Percentiles rank a stretch among this genome's conserved stretches.
phyloP scores from a whole-genome alignment of 2,113 vertebrate genomes.

The Hirundichthys speculiger region DNA sequence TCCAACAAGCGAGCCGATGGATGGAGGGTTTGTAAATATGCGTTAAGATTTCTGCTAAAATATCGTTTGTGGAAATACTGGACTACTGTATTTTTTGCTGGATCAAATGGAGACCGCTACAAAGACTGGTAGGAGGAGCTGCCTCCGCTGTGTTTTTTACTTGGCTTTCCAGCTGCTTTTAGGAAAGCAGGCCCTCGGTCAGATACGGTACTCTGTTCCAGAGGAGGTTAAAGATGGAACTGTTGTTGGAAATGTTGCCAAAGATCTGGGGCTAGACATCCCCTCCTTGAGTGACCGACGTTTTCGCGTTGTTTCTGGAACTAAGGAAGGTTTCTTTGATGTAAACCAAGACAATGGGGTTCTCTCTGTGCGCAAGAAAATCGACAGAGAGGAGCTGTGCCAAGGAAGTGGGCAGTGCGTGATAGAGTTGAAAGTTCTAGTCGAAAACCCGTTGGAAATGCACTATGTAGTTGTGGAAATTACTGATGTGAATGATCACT shows the following conservation, averaged over 20 bases:
- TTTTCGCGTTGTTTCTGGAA: slow-evolving; percentile 71
- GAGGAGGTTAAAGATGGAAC: slow-evolving; percentile 74
- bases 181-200: slow-evolving; percentile 32
- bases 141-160: neutral
- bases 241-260: slow-evolving; percentile 67
- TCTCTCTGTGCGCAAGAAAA: slow-evolving; percentile 63
- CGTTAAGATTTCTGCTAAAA: too few species aligned
- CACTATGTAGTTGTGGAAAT: slow-evolving; percentile 71
- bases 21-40: neutral
- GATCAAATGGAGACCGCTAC: slow-evolving; percentile 4
- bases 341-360: slow-evolving; percentile 75
- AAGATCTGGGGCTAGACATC: slow-evolving; percentile 74
- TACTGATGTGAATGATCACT: slow-evolving; percentile 74
- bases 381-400: slow-evolving; percentile 74
- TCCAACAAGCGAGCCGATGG: neutral
- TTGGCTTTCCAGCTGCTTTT: slow-evolving; percentile 1
- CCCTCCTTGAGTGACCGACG: slow-evolving; percentile 35
- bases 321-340: slow-evolving; percentile 57
- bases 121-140: neutral
- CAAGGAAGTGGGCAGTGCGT: slow-evolving; percentile 49
- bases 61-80: neutral
- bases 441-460: slow-evolving; percentile 76
- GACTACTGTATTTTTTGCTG: neutral
- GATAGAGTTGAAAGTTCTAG: slow-evolving; percentile 68
- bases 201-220: slow-evolving; percentile 70